Base-by-base conservation (phyloP, 2,113 vertebrate species). In the Oryzias curvinotus region DNA sequence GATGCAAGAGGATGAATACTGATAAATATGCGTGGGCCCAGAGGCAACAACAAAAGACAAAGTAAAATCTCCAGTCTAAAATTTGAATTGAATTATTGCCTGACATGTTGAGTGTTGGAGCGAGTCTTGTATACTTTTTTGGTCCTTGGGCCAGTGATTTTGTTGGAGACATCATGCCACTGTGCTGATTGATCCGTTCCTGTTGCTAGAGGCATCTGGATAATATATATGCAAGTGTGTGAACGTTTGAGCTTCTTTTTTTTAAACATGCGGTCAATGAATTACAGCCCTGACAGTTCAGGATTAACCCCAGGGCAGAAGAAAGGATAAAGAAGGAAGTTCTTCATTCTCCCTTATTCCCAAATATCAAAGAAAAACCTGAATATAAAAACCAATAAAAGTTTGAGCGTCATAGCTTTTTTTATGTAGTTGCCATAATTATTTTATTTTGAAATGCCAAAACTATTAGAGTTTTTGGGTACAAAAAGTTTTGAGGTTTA, bases 271-370 rank as follows among this genome's bases (percentile, higher is more conserved):
- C 45, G 45, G 75, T 77, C 77, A 79, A 88, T 84, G 55, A 87
- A 85, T 86, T 68, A 79, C 64, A 74, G 50, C 53, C 70, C 62
- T 82, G 78, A 80, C 77, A 77, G 68, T 57, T 74, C 81, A 73
- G 69, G 71, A 78, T 77, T 67, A 74, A 72, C 36, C 71, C 69
- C 45, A 46, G 28, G 63, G 85, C 52, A 64, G 60, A 43, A 52
- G 65, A 68, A 58, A 41, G 81, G 74, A 86, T 77, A 78, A 73
- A 78, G 28, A 46, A 64, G 68, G 56, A 83, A 81, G 71, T 8
- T 53, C 30, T 59, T 83, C 55, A 45, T 61, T 75, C 45, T 59
- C n/a, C 61, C 63, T 62, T 62, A 60, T 16, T 0, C 55, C 46
- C 41, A 58, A 52, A 55, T 45, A 16, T 21, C 36, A 23, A 62